Percentiles rank a stretch among this genome's conserved stretches.
These are phyloP conservation scores for Pelochelys cantorii DNA, from an alignment of 2,797 vertebrate genomes.

Conservation along the genomic window DNA sequence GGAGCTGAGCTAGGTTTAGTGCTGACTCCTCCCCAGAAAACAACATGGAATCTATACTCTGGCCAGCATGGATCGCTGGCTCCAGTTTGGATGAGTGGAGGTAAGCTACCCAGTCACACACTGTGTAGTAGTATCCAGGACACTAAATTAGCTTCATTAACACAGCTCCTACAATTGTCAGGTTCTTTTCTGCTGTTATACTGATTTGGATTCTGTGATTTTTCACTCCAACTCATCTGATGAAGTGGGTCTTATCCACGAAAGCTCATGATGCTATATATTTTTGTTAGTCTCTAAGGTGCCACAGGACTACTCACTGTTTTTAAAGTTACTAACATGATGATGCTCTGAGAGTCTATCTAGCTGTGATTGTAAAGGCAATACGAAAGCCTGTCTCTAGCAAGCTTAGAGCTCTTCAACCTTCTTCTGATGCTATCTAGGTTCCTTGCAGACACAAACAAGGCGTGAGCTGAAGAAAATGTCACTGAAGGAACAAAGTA, in stretches of 20 bases:
- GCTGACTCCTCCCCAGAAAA: not conserved
- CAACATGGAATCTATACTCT: not conserved
- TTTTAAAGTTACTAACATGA: too few relatives aligned
- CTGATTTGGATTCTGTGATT: too few relatives aligned
- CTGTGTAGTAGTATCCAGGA: too few relatives aligned
- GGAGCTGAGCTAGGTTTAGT: not conserved
- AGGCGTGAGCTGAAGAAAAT: not conserved
- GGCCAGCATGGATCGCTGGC: not conserved
- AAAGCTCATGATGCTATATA: too few relatives aligned
- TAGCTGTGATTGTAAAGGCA: not conserved
- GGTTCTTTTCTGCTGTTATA: too few relatives aligned
- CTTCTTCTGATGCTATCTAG: fast-evolving
- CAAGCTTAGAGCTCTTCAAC: not conserved
- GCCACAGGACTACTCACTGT: too few relatives aligned
- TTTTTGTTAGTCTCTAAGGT: too few relatives aligned
- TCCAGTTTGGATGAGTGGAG: not conserved
- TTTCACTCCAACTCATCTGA: too few relatives aligned
- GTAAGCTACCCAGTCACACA: not conserved
- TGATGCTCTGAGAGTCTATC: too few relatives aligned
- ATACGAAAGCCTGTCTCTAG: not conserved
- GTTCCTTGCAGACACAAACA: fast-evolving
- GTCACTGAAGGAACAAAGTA: not conserved
- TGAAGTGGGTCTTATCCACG: too few relatives aligned
- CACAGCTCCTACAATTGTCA: too few relatives aligned
- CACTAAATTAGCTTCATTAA: too few relatives aligned